A percentile compares a stretch with the other conserved stretches of the same genome.
Evolutionary conservation across 2,797 vertebrate genomes (phyloP).

Genomic region (Tenualosa ilisha): DNA sequence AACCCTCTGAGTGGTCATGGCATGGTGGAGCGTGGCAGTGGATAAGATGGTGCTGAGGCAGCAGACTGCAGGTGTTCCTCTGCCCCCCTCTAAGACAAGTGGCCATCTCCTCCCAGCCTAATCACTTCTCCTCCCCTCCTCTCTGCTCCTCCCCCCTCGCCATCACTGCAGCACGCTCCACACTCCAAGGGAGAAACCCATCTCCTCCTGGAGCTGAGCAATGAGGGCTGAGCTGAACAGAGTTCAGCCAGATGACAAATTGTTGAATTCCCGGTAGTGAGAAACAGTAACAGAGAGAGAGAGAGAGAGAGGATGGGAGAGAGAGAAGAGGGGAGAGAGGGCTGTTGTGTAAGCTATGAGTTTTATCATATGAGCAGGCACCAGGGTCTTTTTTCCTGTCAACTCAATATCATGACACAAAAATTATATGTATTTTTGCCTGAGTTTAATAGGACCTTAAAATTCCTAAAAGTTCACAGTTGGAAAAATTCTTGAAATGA

Average conservation of each 20-base stretch:
- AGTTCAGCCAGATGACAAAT: not conserved
- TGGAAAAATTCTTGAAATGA: not conserved
- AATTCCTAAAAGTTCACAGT: not conserved
- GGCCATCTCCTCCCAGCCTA: not conserved
- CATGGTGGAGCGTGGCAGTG: not conserved
- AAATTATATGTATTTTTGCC: not conserved
- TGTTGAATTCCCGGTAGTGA: not conserved
- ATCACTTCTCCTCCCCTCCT: not conserved
- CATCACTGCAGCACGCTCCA: not conserved
- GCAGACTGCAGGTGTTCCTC: not conserved
- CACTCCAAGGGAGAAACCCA: not conserved
- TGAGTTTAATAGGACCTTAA: not conserved
- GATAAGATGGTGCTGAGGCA: conserved; percentile 28
- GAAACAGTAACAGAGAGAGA: no score
- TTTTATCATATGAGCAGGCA: not conserved
- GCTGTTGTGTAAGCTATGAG: not conserved
- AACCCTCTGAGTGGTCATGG: not conserved
- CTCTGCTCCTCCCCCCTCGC: not conserved
- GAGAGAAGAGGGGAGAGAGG: no score
- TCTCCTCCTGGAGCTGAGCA: not conserved
- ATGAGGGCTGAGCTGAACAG: no score
- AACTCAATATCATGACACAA: not conserved
- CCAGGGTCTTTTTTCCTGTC: not conserved
- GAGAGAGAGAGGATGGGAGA: no score
- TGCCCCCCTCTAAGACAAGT: not conserved